Evolutionary conservation across 2,888 invertebrate genomes (phyloP).

Genomic region (Drosophila neoperkinsi): DNA sequence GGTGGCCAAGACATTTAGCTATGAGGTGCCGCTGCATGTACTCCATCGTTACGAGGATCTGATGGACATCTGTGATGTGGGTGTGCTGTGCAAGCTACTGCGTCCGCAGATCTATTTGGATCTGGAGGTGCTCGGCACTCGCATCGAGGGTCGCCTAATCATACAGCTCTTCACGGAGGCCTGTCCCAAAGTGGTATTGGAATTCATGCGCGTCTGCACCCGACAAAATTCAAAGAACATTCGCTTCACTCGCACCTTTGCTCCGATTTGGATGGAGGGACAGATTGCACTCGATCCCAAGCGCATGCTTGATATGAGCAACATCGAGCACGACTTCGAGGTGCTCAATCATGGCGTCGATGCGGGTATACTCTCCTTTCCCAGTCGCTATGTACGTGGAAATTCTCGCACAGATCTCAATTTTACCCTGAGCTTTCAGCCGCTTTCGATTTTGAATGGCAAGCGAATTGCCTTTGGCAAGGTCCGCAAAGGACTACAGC

Average conservation of each 20-base stretch:
- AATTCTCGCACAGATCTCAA: slow-evolving; percentile 65
- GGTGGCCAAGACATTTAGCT: slow-evolving; percentile 46
- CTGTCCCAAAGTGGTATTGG: slow-evolving; percentile 80
- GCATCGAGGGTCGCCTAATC: slow-evolving; percentile 70
- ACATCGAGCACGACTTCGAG: slow-evolving; percentile 78
- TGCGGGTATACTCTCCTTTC: slow-evolving; percentile 78
- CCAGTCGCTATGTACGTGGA: slow-evolving; percentile 80
- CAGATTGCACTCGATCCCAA: slow-evolving; percentile 61
- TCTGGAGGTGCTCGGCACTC: slow-evolving; percentile 60
- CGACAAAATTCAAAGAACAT: slow-evolving; percentile 42
- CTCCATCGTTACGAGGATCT: slow-evolving; percentile 75
- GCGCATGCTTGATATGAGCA: slow-evolving; percentile 49
- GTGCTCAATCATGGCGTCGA: slow-evolving; percentile 81
- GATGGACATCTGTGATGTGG: slow-evolving; percentile 59
- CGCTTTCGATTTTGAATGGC: slow-evolving; percentile 81
- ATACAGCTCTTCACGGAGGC: slow-evolving; percentile 83
- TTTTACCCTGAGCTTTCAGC: slow-evolving; percentile 83
- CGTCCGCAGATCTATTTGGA: slow-evolving; percentile 82
- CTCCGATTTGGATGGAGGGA: slow-evolving; percentile 82
- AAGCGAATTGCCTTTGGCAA: slow-evolving; percentile 83
- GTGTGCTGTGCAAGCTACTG: slow-evolving; percentile 69
- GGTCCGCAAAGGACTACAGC: slow-evolving; percentile 75
- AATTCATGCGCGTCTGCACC: slow-evolving; percentile 79
- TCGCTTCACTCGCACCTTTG: slow-evolving; percentile 70
- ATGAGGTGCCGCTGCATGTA: slow-evolving; percentile 71